Evolutionary conservation across 2,888 invertebrate species (phyloP).

Genomic region (Megaustenia siamemsis): DNA sequence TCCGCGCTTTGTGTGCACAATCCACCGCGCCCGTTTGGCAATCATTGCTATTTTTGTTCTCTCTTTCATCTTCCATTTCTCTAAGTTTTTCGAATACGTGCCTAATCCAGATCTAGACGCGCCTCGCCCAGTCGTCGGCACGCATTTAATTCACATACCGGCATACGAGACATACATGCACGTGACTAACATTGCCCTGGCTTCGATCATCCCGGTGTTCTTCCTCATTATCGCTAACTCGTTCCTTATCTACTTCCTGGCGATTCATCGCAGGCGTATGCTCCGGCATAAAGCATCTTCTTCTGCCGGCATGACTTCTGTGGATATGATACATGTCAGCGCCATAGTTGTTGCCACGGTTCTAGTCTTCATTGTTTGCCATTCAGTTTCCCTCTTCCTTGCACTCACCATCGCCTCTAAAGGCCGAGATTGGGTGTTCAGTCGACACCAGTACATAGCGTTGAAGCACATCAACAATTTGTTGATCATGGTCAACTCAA

Average conservation of each 20-base stretch:
- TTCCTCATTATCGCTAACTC: constrained; percentile 61
- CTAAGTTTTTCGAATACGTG: constrained; percentile 63
- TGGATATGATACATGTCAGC: constrained; percentile 63
- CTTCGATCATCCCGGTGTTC: constrained; percentile 61
- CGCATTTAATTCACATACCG: constrained; percentile 54
- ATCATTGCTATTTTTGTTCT: constrained; percentile 61
- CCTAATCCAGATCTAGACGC: constrained; percentile 58
- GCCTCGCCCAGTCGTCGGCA: constrained; percentile 41
- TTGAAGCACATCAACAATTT: constrained; percentile 61
- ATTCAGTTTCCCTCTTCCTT: constrained; percentile 60
- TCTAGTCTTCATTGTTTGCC: constrained; percentile 61
- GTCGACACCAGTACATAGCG: constrained; percentile 44
- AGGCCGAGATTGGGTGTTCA: constrained; percentile 56
- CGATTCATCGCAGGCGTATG: constrained; percentile 61
- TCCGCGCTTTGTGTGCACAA: constrained; percentile 60
- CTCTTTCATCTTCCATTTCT: constrained; percentile 62
- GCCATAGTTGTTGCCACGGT: constrained; percentile 62
- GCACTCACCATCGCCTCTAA: constrained; percentile 60
- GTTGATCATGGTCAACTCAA: constrained; percentile 62
- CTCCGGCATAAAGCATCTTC: constrained; percentile 53
- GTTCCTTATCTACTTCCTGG: constrained; percentile 62
- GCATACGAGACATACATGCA: constrained; percentile 60
- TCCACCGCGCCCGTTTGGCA: constrained; percentile 58
- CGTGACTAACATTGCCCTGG: constrained; percentile 60
- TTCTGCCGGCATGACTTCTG: constrained; percentile 51